These are phyloP conservation scores for Drosophila repletoides DNA, from an alignment of 1,140 invertebrate species.

Conservation along the genomic window DNA sequence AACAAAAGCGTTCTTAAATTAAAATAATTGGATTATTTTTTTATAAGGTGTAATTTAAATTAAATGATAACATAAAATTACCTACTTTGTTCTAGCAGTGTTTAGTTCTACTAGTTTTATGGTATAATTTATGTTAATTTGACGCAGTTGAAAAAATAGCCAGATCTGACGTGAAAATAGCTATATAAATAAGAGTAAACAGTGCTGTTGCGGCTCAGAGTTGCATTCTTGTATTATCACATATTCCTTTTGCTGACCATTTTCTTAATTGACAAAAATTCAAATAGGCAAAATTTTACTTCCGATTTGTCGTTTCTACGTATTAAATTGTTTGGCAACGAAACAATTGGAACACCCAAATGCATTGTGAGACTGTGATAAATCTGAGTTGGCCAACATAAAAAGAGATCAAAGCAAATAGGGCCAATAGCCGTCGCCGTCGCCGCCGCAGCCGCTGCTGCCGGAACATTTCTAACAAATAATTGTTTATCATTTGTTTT, in stretches of 20 bases:
- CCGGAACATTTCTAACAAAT: slow-evolving; percentile 57
- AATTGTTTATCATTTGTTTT: slow-evolving; percentile 77
- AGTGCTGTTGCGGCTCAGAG: slow-evolving; percentile 15
- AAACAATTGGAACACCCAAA: slow-evolving; percentile 73
- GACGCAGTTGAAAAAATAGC: no score
- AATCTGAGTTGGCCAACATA: slow-evolving; percentile 52
- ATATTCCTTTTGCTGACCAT: not conserved
- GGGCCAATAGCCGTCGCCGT: slow-evolving; percentile 50
- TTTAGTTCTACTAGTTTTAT: no score
- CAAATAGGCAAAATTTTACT: slow-evolving; percentile 47
- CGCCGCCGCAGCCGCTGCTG: no score
- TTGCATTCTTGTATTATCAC: slow-evolving; percentile 1
- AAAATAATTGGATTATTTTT: no score
- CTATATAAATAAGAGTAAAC: no score
- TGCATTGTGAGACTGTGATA: slow-evolving; percentile 61
- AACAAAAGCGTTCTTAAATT: no score
- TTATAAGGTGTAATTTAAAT: no score
- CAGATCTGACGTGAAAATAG: no score
- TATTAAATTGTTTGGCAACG: slow-evolving; percentile 64
- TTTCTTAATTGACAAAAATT: slow-evolving; percentile 19
- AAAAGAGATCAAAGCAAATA: slow-evolving; percentile 61
- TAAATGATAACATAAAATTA: no score
- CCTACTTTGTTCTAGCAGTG: no score
- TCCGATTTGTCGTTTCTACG: slow-evolving; percentile 61
- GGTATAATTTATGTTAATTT: no score